These are phyloP conservation scores for Pardosa pseudoannulata DNA, from an alignment of 2,888 invertebrate genomes.

Conservation along the genomic window DNA sequence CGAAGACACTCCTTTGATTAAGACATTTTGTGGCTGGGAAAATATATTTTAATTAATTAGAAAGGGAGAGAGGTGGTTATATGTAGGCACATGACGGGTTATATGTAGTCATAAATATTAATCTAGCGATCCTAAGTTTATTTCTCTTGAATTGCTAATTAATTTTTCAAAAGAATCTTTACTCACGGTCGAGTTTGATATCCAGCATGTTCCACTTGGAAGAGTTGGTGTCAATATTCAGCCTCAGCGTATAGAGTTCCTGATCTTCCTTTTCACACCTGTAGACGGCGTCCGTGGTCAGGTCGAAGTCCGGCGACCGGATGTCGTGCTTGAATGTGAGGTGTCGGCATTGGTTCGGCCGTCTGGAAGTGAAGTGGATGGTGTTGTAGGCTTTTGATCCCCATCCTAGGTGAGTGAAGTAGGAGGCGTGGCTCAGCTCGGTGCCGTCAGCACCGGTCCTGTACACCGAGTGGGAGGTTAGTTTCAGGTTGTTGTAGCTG, in stretches of 20 bases:
- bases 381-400: slow-evolving; percentile 26
- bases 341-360: neutral
- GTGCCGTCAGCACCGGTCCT: neutral
- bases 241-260: slow-evolving; percentile 21
- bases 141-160: too few relatives aligned
- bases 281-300: slow-evolving; percentile 18
- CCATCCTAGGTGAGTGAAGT: slow-evolving; percentile 19
- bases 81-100: too few relatives aligned
- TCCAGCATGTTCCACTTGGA: slow-evolving; percentile 55
- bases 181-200: slow-evolving; percentile 46
- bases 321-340: slow-evolving; percentile 31
- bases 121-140: too few relatives aligned
- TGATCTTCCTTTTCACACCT: slow-evolving; percentile 17
- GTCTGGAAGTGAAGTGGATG: neutral
- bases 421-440: slow-evolving; percentile 23
- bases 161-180: too few relatives aligned
- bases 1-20: too few relatives aligned
- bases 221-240: slow-evolving; percentile 37
- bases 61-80: too few relatives aligned
- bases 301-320: slow-evolving; percentile 28
- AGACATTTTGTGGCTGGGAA: too few relatives aligned
- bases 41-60: too few relatives aligned
- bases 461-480: slow-evolving; percentile 34
- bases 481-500: slow-evolving; percentile 33
- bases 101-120: too few relatives aligned